Conservation (phyloP, 2,888 invertebrate genomes). For the Crioceris asparagi region DNA sequence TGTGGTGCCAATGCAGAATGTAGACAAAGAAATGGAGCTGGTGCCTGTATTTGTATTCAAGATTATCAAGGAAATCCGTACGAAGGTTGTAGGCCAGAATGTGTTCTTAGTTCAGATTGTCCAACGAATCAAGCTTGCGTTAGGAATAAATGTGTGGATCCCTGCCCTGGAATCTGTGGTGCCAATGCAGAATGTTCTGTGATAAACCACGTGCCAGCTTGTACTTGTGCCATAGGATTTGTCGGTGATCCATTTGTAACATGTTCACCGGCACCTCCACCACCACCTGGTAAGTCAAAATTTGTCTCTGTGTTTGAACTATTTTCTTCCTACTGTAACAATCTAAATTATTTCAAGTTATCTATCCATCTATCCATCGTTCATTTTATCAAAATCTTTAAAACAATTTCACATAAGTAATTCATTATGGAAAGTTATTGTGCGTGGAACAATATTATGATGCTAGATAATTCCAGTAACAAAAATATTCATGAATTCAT, state of each 20-base stretch:
- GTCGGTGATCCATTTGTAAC: slow-evolving; percentile 60
- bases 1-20: slow-evolving; percentile 79
- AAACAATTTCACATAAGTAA: too few relatives aligned
- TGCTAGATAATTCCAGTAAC: too few relatives aligned
- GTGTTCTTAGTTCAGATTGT: slow-evolving; percentile 77
- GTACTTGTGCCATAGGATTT: slow-evolving; percentile 62
- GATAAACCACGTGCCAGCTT: slow-evolving; percentile 77
- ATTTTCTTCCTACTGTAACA: too few relatives aligned
- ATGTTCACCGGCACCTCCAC: slow-evolving; percentile 37
- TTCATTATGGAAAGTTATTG: too few relatives aligned
- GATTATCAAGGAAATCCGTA: slow-evolving; percentile 80
- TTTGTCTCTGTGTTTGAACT: too few relatives aligned
- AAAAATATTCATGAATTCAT: too few relatives aligned
- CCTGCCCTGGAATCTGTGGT: slow-evolving; percentile 79
- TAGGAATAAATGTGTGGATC: slow-evolving; percentile 74
- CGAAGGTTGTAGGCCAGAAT: slow-evolving; percentile 78
- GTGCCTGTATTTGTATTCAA: slow-evolving; percentile 68
- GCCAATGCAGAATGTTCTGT: slow-evolving; percentile 73
- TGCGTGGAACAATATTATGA: too few relatives aligned
- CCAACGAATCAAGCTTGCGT: slow-evolving; percentile 72
- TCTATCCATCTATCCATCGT: too few relatives aligned
- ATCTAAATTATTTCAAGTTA: too few relatives aligned
- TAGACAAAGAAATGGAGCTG: slow-evolving; percentile 64
- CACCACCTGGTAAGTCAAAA: too few relatives aligned
- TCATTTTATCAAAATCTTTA: too few relatives aligned